phyloP scores from a whole-genome alignment of 1,140 invertebrate species.

The Atopsyche davidsoni region DNA sequence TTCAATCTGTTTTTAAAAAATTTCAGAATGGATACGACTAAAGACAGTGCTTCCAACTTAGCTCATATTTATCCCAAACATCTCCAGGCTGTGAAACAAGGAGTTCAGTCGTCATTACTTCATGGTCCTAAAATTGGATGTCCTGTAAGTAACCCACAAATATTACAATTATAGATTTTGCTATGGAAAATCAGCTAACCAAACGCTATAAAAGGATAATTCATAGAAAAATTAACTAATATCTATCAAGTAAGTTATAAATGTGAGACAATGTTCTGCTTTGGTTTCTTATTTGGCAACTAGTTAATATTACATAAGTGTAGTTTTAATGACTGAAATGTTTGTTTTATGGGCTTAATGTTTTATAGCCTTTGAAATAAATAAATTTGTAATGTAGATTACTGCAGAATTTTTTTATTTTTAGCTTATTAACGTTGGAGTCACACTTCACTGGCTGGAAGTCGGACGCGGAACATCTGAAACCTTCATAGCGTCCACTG shows the following conservation, averaged over 20 bases:
- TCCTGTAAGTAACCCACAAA: conserved; percentile 45
- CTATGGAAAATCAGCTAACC: no score
- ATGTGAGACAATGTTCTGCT: background rate
- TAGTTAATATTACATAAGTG: no score
- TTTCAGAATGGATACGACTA: conserved; percentile 55
- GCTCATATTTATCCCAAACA: conserved; percentile 53
- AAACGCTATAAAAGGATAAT: no score
- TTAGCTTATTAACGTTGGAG: conserved; percentile 66
- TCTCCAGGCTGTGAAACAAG: conserved; percentile 55
- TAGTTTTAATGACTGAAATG: no score
- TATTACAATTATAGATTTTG: no score
- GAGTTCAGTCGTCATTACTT: conserved; percentile 56
- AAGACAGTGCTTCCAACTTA: conserved; percentile 59
- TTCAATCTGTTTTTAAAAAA: no score
- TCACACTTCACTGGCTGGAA: conserved; percentile 72
- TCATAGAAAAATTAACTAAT: no score
- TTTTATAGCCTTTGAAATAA: no score
- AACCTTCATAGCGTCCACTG: conserved; percentile 69
- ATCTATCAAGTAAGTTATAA: conserved; percentile 8
- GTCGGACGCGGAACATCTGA: conserved; percentile 65
- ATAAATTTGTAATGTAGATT: no score
- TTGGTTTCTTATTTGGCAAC: background rate
- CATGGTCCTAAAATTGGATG: conserved; percentile 69
- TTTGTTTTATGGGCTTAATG: no score
- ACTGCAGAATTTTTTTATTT: no score